Base-by-base conservation (phyloP, 2,888 invertebrate species). In the Theretra japonica region DNA sequence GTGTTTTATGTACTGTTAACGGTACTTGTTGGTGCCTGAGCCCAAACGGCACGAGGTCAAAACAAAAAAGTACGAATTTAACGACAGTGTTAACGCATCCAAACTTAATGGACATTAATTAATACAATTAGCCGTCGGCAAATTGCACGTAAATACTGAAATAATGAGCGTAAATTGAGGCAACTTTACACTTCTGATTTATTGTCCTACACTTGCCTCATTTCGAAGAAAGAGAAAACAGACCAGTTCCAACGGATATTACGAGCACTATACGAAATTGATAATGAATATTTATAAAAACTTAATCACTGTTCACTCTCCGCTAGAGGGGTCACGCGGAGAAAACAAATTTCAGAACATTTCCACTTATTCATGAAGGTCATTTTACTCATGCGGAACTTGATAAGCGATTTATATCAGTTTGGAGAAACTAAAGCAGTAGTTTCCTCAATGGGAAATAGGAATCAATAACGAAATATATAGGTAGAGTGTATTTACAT, bases 151-250 rank as follows among this genome's bases (percentile, higher is more conserved):
- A 90, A 88, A 89, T 87, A 90, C 90, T 89, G 87, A 90, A 90
- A 92, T 94, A 94, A 94, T 94, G 93, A 93, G 92, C 89, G 89
- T 88, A 90, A 94, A 94, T 93, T 90, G 92, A 93, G 90, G 88
- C 90, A 89, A 90, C 93, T 94, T 93, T 93, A 91, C 94, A 93
- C 94, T 92, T 92, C 90, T 94, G 94, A 94, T 94, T 94, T 94
- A 94, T 94, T 93, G 92, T 92, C 88, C 85, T 88, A 90, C 90
- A 90, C 92, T 91, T 90, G 91, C 86, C 86, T 86, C 90, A 91
- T 90, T 94, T 93, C 94, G 92, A 79, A 90, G 93, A 94, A 94
- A 94, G 94, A 93, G 93, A 94, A 94, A 94, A 93, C 93, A 84
- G 91, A 92, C 93, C 92, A 92, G 93, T 91, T 90, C 86, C 73